phyloP scores from a whole-genome alignment of 2,888 invertebrate species.

The Lypha dubia region DNA sequence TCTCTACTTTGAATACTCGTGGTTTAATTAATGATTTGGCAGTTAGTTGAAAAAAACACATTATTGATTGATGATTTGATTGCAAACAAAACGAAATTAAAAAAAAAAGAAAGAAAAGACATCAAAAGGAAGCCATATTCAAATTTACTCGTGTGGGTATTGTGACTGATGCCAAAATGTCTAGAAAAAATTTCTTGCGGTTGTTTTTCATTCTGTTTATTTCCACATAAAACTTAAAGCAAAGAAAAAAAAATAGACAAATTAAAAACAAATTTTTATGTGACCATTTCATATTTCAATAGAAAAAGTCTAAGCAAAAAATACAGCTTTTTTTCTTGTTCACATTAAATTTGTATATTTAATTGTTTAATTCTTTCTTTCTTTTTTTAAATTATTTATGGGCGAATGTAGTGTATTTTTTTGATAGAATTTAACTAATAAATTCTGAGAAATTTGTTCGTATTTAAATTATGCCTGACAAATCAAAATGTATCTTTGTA shows the following conservation, averaged over 20 bases:
- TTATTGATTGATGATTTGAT: conserved; percentile 58
- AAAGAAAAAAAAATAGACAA: background rate
- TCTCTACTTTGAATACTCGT: conserved; percentile 25
- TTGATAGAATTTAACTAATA: background rate
- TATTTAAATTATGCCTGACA: background rate
- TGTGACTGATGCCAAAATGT: conserved; percentile 68
- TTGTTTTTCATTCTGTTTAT: conserved; percentile 31
- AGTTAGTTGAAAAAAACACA: conserved; percentile 27
- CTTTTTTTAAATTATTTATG: background rate
- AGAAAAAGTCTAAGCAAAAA: background rate
- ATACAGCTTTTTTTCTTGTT: conserved; percentile 5
- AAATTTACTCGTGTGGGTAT: conserved; percentile 53
- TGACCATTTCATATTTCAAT: conserved; percentile 38
- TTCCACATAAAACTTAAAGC: background rate
- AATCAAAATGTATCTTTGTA: background rate
- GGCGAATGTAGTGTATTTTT: background rate
- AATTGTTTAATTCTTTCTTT: conserved; percentile 11
- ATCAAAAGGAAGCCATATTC: conserved; percentile 31
- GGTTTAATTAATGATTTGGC: conserved; percentile 48
- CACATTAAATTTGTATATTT: conserved; percentile 28
- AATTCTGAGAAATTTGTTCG: background rate
- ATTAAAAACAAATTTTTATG: conserved; percentile 15
- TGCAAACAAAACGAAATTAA: conserved; percentile 15
- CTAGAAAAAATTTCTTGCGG: conserved; percentile 45
- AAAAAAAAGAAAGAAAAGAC: conserved; percentile 13